These are phyloP conservation scores for Cephalotes varians DNA, from an alignment of 2,888 invertebrate species.

Conservation along the genomic window DNA sequence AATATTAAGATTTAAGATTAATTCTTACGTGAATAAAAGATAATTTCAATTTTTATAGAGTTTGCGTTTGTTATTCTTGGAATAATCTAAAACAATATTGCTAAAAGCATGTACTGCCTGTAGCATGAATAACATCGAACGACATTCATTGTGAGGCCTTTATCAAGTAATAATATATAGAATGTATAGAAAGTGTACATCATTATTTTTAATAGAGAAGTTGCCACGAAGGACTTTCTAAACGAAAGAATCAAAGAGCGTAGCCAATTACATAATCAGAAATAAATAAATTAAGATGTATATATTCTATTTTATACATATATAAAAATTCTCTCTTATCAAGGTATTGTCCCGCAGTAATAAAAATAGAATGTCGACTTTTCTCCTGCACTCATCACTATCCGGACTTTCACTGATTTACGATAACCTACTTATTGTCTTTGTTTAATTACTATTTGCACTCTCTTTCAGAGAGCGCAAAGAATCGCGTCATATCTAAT, in stretches of 20 bases:
- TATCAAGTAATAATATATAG: background rate
- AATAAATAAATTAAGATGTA: background rate
- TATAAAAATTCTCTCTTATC: conserved; percentile 21
- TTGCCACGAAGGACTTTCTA: background rate
- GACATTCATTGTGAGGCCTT: background rate
- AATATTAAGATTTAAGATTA: background rate
- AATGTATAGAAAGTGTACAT: conserved; percentile 17
- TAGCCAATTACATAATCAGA: background rate
- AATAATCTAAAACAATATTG: background rate
- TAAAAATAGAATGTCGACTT: conserved; percentile 21
- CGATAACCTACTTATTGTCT: conserved; percentile 46
- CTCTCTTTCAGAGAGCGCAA: conserved; percentile 16
- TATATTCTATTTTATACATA: background rate
- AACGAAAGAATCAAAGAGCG: background rate
- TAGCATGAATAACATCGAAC: background rate
- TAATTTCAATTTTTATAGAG: background rate
- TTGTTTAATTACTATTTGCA: conserved; percentile 14
- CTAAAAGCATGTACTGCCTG: no score
- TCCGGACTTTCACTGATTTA: conserved; percentile 58
- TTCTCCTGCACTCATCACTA: conserved; percentile 37
- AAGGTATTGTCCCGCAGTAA: conserved; percentile 10
- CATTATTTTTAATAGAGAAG: conserved; percentile 41
- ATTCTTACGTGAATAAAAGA: background rate
- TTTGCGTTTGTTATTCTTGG: background rate
- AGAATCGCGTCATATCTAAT: conserved; percentile 18